These are phyloP conservation scores for Trachurus trachurus DNA, from an alignment of 2,797 vertebrate species.

Conservation along the genomic window DNA sequence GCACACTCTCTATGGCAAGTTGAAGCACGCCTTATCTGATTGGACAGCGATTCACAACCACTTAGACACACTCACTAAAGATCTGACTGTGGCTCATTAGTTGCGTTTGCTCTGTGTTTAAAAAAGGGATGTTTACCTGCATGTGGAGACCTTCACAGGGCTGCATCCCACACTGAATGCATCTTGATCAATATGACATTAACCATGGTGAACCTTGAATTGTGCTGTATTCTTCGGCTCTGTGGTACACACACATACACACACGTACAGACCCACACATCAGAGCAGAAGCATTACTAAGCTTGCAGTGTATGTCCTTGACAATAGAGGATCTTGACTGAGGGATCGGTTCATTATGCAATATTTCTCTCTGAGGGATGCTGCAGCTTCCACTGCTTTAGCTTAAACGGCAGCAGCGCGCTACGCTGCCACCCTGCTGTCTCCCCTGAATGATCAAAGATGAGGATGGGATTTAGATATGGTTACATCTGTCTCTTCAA, in stretches of 20 bases:
- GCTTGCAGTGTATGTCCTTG: conserved; percentile 61
- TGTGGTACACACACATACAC: not conserved
- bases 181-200: conserved; percentile 49
- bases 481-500: conserved; percentile 41
- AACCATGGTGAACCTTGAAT: conserved; percentile 37
- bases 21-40: conserved; percentile 44
- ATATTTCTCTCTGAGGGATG: conserved; percentile 58
- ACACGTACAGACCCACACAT: conserved; percentile 5
- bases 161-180: conserved; percentile 18
- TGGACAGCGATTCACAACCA: conserved; percentile 41
- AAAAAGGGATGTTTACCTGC: conserved; percentile 33
- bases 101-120: conserved; percentile 38
- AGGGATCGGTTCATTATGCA: conserved; percentile 58
- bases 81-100: conserved; percentile 44
- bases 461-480: conserved; percentile 23
- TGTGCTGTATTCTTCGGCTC: conserved; percentile 3
- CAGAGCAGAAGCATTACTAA: conserved; percentile 45
- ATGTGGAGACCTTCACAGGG: conserved; percentile 30
- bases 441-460: conserved; percentile 41
- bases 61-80: conserved; percentile 39
- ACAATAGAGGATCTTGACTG: conserved; percentile 51
- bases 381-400: conserved; percentile 53
- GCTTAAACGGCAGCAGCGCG: conserved; percentile 26
- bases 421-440: conserved; percentile 35
- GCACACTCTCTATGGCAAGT: conserved; percentile 27